Evolutionary conservation across 1,140 invertebrate genomes (phyloP), one percentile per base, ranked within the genome.

Genomic region (Pristionchus pacificus): DNA sequence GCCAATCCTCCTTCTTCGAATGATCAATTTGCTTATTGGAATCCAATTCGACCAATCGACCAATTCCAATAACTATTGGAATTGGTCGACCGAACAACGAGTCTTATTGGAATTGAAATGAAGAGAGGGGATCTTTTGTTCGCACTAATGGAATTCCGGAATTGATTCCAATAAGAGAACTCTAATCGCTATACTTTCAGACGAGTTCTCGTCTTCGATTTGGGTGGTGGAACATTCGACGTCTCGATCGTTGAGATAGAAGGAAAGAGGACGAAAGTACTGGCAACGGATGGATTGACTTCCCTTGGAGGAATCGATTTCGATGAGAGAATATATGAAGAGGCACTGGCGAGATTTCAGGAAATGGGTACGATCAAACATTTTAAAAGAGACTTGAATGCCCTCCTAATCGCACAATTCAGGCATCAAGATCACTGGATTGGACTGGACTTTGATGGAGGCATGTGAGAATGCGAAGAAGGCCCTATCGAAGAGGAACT

Each of bases 141-240:
- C n/a, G n/a, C n/a, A n/a, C n/a, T n/a, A n/a, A n/a, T n/a, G n/a
- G n/a, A n/a, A n/a, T n/a, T n/a, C n/a, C n/a, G n/a, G n/a, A n/a
- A n/a, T n/a, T n/a, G n/a, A n/a, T n/a, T n/a, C n/a, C n/a, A n/a
- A n/a, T n/a, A n/a, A n/a, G n/a, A n/a, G n/a, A n/a, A n/a, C n/a
- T n/a, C n/a, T n/a, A n/a, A n/a, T 25, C 25, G 38, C 25, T 61
- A n/a, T 61, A 15, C 0, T 1, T 61, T 14, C 1, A 30, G 29
- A 24, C 13, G 10, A 19, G 19, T 49, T 49, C 38, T 49, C 19
- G 38, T 49, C 6, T 49, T 10, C 38, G 38, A 49, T 88, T 88
- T 97, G 75, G 95, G 95, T 75, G 95, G 95, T 84, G 95, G 95
- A 82, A 97, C 95, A 77, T 97, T 98, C 84, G 93, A 97, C 87